Evolutionary conservation across 1,140 invertebrate genomes (phyloP).

Genomic region (Drosophila miranda): DNA sequence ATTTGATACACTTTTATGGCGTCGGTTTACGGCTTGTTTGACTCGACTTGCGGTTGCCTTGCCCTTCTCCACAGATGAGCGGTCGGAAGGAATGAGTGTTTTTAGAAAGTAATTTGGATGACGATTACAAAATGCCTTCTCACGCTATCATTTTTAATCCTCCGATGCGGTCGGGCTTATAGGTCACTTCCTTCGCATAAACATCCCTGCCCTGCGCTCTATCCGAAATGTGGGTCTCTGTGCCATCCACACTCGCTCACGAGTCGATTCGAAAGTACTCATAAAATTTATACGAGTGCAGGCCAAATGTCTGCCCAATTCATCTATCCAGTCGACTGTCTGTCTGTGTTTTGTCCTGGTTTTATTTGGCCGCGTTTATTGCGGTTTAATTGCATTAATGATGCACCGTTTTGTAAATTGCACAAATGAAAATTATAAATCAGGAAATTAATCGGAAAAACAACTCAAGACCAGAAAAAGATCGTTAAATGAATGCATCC

Average conservation of each 20-base stretch:
- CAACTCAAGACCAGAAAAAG: conserved; percentile 7
- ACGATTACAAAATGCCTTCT: conserved; percentile 80
- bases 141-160: conserved; percentile 81
- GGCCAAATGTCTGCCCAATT: conserved; percentile 26
- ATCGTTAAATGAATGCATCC: conserved; percentile 19
- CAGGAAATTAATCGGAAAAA: conserved; percentile 42
- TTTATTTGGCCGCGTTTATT: conserved; percentile 50
- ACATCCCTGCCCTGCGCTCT: not conserved
- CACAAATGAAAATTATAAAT: conserved; percentile 64
- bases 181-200: conserved; percentile 9
- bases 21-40: conserved; percentile 73
- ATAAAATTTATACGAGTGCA: conserved; percentile 73
- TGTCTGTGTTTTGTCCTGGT: conserved; percentile 5
- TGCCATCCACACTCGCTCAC: conserved; percentile 51
- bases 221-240: conserved; percentile 56
- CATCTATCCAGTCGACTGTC: conserved; percentile 11
- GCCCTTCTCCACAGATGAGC: conserved; percentile 45
- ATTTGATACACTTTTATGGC: conserved; percentile 79
- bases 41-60: conserved; percentile 54
- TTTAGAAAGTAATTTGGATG: conserved; percentile 54
- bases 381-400: conserved; percentile 72
- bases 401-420: conserved; percentile 62
- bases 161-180: conserved; percentile 66
- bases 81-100: conserved; percentile 49
- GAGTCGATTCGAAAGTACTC: conserved; percentile 57